Percentiles rank a stretch among this genome's conserved stretches.
These are phyloP conservation scores for Typhlichthys subterraneus DNA, from an alignment of 2,797 vertebrate species.

Conservation along the genomic window DNA sequence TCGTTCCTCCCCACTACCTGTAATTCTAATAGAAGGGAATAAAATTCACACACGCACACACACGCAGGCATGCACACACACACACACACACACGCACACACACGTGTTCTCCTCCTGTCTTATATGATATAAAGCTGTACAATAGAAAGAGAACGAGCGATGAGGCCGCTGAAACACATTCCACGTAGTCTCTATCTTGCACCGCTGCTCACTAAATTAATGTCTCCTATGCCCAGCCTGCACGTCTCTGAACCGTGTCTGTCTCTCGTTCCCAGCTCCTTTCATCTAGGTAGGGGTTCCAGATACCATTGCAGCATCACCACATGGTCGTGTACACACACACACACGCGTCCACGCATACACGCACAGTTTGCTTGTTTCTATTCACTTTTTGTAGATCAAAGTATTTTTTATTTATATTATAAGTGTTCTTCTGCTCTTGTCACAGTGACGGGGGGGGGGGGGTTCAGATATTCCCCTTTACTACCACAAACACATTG, in stretches of 20 bases:
- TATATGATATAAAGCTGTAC: not conserved
- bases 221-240: not conserved
- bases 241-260: not conserved
- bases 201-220: not conserved
- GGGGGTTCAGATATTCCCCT: not conserved
- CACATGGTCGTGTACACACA: not conserved
- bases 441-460: not conserved
- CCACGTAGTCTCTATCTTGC: not conserved
- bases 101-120: not conserved
- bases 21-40: too few relatives aligned
- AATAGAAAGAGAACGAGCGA: not conserved
- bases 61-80: too few relatives aligned
- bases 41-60: too few relatives aligned
- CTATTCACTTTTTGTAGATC: not conserved
- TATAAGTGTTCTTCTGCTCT: not conserved
- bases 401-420: not conserved
- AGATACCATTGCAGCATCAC: constrained; percentile 1
- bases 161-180: not conserved
- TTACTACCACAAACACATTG: not conserved
- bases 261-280: not conserved
- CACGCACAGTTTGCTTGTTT: not conserved
- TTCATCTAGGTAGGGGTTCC: not conserved
- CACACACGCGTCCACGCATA: not conserved
- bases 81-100: too few relatives aligned
- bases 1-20: too few relatives aligned